Evolutionary conservation across 2,797 vertebrate species (phyloP).

Genomic region (Xenopus petersii): DNA sequence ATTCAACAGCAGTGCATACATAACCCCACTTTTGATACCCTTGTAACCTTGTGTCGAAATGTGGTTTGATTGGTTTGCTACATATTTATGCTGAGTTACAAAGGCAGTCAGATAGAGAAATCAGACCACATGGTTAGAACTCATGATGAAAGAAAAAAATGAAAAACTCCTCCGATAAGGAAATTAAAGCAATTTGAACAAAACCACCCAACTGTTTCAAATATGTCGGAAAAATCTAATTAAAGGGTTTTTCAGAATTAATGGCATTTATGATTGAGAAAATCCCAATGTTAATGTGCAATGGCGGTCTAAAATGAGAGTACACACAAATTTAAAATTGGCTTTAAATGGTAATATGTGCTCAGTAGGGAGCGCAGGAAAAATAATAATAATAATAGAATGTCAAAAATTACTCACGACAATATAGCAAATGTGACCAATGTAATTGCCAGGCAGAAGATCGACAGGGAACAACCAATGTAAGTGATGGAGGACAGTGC

Average conservation of each 20-base stretch:
- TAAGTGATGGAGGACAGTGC: slow-evolving; percentile 94
- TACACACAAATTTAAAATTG: slow-evolving; percentile 20
- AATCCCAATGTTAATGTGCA: slow-evolving; percentile 27
- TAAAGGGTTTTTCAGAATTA: slow-evolving; percentile 51
- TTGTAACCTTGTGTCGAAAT: too few relatives aligned
- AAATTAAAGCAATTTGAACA: slow-evolving; percentile 52
- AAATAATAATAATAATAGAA: slow-evolving; percentile 36
- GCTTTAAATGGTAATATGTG: slow-evolving; percentile 2
- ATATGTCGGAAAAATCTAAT: slow-evolving; percentile 45
- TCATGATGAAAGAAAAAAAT: slow-evolving; percentile 21
- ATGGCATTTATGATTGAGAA: slow-evolving; percentile 53
- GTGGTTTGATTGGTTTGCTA: too few relatives aligned
- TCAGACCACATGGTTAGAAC: slow-evolving; percentile 17
- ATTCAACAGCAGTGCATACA: too few relatives aligned
- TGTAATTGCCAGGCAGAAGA: slow-evolving; percentile 86
- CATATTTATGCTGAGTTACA: slow-evolving; percentile 2
- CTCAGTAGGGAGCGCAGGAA: slow-evolving; percentile 27
- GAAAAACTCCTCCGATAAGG: slow-evolving; percentile 33
- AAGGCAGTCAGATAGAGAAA: slow-evolving; percentile 8
- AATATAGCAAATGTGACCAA: slow-evolving; percentile 90
- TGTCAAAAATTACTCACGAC: slow-evolving; percentile 81
- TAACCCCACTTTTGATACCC: too few relatives aligned
- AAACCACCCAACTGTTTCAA: slow-evolving; percentile 51
- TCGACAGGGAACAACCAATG: slow-evolving; percentile 89
- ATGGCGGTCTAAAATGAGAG: slow-evolving; percentile 25